Evolutionary conservation across 2,113 vertebrate genomes (phyloP).

Genomic region (Chitala chitala): DNA sequence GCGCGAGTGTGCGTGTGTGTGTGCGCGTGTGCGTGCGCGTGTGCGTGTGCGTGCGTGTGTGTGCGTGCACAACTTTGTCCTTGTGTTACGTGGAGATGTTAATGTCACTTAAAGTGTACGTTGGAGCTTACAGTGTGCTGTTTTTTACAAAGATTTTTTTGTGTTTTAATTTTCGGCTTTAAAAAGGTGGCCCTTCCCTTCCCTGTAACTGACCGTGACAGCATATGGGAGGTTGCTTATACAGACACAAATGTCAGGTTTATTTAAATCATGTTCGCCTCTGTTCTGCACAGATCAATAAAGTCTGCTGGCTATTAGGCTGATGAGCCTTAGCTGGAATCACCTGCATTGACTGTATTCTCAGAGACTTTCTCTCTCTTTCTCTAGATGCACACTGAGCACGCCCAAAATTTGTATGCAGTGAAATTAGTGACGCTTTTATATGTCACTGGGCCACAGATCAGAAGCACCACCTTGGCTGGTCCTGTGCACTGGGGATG

Average conservation of each 20-base stretch:
- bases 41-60: too few relatives aligned
- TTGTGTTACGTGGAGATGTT: conserved; percentile 97
- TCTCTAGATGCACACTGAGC: background rate
- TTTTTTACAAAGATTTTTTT: too few relatives aligned
- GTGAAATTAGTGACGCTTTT: background rate
- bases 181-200: background rate
- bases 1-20: too few relatives aligned
- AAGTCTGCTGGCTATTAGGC: conserved; percentile 78
- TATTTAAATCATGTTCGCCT: conserved; percentile 83
- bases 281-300: conserved; percentile 76
- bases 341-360: too few relatives aligned
- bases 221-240: conserved; percentile 78
- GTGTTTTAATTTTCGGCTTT: too few relatives aligned
- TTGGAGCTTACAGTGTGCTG: background rate
- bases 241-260: conserved; percentile 83
- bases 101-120: conserved; percentile 82
- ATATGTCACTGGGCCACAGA: background rate
- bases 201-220: conserved; percentile 80
- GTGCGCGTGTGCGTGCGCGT: too few relatives aligned
- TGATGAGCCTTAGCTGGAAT: conserved; percentile 73
- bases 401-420: background rate
- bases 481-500: background rate
- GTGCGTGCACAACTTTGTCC: too few relatives aligned
- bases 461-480: too few relatives aligned
- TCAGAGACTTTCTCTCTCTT: background rate